These are phyloP conservation scores for Buphagus erythrorhynchus DNA, from an alignment of 2,797 vertebrate species.

Conservation along the genomic window DNA sequence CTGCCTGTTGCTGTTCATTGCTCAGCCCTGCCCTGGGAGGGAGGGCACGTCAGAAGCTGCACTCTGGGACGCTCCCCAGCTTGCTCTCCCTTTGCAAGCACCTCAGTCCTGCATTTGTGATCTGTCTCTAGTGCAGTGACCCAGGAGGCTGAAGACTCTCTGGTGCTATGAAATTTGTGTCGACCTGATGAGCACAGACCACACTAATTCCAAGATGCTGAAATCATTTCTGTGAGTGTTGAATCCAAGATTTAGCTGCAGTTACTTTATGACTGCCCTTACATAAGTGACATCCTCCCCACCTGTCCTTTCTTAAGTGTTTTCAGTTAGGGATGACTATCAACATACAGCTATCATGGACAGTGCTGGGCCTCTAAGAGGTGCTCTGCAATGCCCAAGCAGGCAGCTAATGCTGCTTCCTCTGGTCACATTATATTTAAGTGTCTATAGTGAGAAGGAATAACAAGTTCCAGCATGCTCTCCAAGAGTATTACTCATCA, in stretches of 20 bases:
- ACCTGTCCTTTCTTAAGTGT: not conserved
- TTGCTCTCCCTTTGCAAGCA: not conserved
- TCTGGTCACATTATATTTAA: not conserved
- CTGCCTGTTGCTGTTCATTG: not conserved
- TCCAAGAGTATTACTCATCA: not conserved
- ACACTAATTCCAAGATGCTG: not conserved
- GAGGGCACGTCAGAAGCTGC: rapidly evolving
- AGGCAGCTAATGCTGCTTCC: not conserved
- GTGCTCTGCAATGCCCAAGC: not conserved
- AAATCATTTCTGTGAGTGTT: not conserved
- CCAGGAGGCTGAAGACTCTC: not conserved
- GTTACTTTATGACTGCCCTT: not conserved
- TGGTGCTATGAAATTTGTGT: not conserved
- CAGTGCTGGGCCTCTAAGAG: not conserved
- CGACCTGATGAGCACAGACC: not conserved
- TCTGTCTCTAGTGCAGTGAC: not conserved
- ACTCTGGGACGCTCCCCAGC: rapidly evolving
- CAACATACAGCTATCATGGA: not conserved
- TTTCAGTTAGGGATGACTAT: not conserved
- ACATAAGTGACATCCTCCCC: not conserved
- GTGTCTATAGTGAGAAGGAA: not conserved
- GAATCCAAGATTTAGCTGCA: not conserved
- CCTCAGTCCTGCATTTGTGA: not conserved
- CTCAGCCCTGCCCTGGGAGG: not conserved
- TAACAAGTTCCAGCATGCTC: not conserved